Evolutionary conservation across 2,113 vertebrate species (phyloP).

Genomic region (Pelecanus crispus): DNA sequence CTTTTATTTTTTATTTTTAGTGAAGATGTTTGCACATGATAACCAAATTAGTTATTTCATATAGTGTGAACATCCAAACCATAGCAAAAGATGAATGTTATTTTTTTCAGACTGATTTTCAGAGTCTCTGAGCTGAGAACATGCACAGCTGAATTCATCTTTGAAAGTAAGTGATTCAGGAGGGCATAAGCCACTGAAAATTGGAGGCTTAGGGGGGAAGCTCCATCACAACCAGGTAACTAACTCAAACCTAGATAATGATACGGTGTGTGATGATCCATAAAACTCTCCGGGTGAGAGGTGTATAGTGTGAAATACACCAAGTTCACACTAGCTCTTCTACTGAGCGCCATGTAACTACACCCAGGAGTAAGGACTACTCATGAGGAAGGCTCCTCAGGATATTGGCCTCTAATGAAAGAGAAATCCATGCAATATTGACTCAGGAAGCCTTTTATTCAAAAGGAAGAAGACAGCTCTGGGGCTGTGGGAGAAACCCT

Average conservation of each 20-base stretch:
- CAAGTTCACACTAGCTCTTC: background rate
- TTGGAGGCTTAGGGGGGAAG: background rate
- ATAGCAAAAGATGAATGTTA: background rate
- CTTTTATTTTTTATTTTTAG: background rate
- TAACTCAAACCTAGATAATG: background rate
- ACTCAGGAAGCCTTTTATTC: background rate
- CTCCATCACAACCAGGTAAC: background rate
- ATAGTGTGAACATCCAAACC: background rate
- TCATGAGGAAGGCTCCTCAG: background rate
- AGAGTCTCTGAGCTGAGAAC: background rate
- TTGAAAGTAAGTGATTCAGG: background rate
- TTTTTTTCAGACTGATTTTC: background rate
- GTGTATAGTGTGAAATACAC: background rate
- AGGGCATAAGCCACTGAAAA: background rate
- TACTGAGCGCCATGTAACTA: accelerated
- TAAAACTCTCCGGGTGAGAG: background rate
- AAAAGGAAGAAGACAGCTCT: background rate
- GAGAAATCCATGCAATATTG: background rate
- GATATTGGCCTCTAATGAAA: background rate
- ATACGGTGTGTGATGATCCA: background rate
- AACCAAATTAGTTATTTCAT: background rate
- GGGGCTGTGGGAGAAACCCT: background rate
- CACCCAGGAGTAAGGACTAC: background rate
- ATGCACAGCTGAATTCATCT: background rate
- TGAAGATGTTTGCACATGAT: background rate